Conservation (phyloP, 2,888 invertebrate species). For the Scaptodrosophila latifasciaeformis region DNA sequence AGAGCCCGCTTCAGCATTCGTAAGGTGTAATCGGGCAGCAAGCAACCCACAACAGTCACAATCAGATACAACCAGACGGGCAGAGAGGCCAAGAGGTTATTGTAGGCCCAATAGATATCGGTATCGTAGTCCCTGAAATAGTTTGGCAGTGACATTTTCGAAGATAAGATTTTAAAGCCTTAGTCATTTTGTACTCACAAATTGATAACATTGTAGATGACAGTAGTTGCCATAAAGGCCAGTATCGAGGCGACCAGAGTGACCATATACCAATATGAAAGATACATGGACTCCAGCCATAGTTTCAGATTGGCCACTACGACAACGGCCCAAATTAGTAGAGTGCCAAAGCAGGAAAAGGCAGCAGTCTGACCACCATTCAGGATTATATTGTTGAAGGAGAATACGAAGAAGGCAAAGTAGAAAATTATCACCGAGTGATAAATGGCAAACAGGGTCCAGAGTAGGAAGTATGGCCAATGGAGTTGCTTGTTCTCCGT, state of each 20-base stretch:
- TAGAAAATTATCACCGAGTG: slow-evolving; percentile 81
- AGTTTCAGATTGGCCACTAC: slow-evolving; percentile 79
- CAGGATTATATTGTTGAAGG: slow-evolving; percentile 76
- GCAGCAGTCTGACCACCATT: slow-evolving; percentile 77
- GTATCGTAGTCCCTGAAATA: slow-evolving; percentile 75
- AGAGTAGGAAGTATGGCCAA: slow-evolving; percentile 79
- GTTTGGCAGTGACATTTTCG: neutral
- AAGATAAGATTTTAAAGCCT: too few relatives aligned
- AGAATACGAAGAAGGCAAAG: slow-evolving; percentile 76
- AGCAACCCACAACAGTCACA: slow-evolving; percentile 75
- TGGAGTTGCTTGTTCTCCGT: slow-evolving; percentile 80
- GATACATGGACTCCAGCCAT: slow-evolving; percentile 79
- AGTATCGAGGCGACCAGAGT: slow-evolving; percentile 78
- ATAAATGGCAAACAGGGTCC: slow-evolving; percentile 80
- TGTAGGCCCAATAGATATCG: slow-evolving; percentile 79
- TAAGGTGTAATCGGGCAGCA: slow-evolving; percentile 78
- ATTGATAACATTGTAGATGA: slow-evolving; percentile 78
- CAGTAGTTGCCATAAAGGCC: slow-evolving; percentile 77
- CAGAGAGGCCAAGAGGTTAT: slow-evolving; percentile 77
- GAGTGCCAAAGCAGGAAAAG: slow-evolving; percentile 79
- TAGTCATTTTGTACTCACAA: slow-evolving; percentile 81
- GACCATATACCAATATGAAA: slow-evolving; percentile 77
- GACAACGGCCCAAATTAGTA: slow-evolving; percentile 78
- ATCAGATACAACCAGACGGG: slow-evolving; percentile 79
- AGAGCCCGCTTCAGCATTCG: slow-evolving; percentile 60